phyloP scores from a whole-genome alignment of 2,797 vertebrate genomes.

The Dallia pectoralis region DNA sequence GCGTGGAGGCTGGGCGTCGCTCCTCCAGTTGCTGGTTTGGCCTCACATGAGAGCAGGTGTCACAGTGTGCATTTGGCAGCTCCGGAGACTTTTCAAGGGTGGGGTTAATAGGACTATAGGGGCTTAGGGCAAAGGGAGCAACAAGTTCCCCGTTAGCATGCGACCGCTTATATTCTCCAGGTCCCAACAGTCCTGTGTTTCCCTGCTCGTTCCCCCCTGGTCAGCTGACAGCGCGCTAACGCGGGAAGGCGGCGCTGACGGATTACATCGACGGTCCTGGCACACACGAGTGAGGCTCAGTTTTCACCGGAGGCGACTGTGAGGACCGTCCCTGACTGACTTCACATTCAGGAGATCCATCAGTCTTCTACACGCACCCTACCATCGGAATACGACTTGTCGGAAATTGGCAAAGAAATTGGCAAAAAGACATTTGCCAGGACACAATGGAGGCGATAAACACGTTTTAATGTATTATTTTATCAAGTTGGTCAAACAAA shows the following conservation, averaged over 20 bases:
- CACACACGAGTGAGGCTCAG: constrained; percentile 47
- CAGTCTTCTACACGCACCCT: background rate
- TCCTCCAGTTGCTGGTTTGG: constrained; percentile 54
- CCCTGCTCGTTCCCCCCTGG: constrained; percentile 45
- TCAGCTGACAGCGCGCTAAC: constrained; percentile 65
- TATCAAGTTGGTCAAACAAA: constrained; percentile 14
- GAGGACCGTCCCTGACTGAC: constrained; percentile 42
- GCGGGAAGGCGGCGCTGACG: constrained; percentile 51
- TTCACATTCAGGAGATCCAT: constrained; percentile 1
- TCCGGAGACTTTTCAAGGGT: constrained; percentile 23
- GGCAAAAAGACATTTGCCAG: constrained; percentile 34
- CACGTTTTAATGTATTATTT: constrained; percentile 12
- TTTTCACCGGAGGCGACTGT: constrained; percentile 61
- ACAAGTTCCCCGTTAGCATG: constrained; percentile 12
- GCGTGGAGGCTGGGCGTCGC: constrained; percentile 53
- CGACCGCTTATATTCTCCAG: constrained; percentile 41
- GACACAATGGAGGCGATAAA: constrained; percentile 22
- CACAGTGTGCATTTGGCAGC: constrained; percentile 45
- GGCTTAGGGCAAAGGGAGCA: constrained; percentile 33
- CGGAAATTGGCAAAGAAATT: constrained; percentile 35
- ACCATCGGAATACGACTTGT: constrained; percentile 19
- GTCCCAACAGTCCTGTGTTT: constrained; percentile 41
- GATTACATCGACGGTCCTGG: constrained; percentile 62
- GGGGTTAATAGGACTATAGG: constrained; percentile 41
- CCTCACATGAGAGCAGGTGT: constrained; percentile 60